phyloP scores from a whole-genome alignment of 92 coral and sea anemone species.

The Pocillopora meandrina region DNA sequence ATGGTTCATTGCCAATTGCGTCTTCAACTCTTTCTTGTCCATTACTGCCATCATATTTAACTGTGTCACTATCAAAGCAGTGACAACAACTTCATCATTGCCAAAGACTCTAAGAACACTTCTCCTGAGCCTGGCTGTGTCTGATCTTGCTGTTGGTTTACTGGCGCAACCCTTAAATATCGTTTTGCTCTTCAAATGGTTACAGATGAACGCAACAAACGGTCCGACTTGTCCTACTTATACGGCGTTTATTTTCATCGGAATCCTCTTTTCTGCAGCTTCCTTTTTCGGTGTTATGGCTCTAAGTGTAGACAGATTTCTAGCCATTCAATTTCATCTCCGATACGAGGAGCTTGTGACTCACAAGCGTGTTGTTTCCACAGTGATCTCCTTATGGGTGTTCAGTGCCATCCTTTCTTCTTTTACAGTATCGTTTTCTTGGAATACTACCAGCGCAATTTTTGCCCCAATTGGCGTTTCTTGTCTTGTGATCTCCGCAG shows the following conservation, averaged over 20 bases:
- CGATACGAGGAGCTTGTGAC: constrained; percentile 15
- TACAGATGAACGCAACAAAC: background rate
- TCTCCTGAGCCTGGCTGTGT: background rate
- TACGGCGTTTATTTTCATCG: background rate
- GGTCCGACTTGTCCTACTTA: background rate
- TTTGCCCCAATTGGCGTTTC: background rate
- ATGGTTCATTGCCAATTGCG: background rate
- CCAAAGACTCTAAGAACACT: constrained; percentile 5
- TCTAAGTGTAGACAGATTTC: constrained; percentile 4
- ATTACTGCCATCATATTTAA: background rate
- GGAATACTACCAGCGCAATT: background rate
- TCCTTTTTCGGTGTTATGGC: constrained; percentile 6
- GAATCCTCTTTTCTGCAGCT: background rate
- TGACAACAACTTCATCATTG: constrained; percentile 9
- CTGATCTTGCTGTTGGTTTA: constrained; percentile 23
- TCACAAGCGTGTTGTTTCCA: constrained; percentile 5
- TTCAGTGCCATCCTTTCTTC: background rate
- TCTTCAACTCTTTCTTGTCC: background rate
- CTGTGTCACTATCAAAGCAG: background rate
- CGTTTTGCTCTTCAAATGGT: background rate
- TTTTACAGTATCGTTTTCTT: background rate
- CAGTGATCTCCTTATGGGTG: constrained; percentile 4
- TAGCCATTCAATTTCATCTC: constrained; percentile 13
- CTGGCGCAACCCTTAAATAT: background rate
- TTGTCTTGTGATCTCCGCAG: background rate